Percentiles rank a stretch among this genome's conserved stretches.
phyloP scores from a whole-genome alignment of 2,113 vertebrate species.

The Bambusicola thoracicus region DNA sequence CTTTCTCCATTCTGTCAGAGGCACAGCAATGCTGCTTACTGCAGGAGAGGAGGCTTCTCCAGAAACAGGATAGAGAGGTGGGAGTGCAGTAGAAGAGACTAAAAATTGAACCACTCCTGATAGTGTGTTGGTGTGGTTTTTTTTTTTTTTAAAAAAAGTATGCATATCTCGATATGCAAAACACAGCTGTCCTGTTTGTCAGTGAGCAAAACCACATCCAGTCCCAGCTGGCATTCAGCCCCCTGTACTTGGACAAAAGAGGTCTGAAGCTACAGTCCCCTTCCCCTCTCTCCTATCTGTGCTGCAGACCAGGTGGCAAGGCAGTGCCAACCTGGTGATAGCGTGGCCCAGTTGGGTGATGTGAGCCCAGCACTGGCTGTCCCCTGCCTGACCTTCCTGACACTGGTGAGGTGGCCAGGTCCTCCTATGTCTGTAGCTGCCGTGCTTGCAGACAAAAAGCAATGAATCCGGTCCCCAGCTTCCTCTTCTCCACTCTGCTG shows the following conservation, averaged over 20 bases:
- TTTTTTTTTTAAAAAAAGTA: neutral
- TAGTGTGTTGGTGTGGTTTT: neutral
- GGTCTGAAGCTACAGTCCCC: neutral
- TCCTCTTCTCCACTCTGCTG: neutral
- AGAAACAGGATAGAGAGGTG: neutral
- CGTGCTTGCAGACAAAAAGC: neutral
- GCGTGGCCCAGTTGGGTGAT: neutral
- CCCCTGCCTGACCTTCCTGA: neutral
- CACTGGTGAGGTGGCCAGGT: no score
- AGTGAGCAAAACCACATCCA: neutral
- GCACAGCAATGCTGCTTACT: neutral
- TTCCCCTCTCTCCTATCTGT: neutral
- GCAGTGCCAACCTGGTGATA: accelerated
- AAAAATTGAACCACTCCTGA: neutral
- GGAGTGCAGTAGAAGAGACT: neutral
- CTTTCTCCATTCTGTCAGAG: neutral
- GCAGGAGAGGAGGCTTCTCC: neutral
- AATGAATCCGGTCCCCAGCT: neutral
- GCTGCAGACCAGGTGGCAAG: neutral
- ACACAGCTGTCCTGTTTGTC: neutral
- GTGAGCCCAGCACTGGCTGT: neutral
- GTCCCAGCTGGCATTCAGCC: accelerated
- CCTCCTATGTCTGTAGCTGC: neutral
- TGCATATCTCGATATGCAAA: neutral
- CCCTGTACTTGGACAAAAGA: neutral